Conservation (phyloP, 2,113 vertebrate species). For the Notothenia rossii region DNA sequence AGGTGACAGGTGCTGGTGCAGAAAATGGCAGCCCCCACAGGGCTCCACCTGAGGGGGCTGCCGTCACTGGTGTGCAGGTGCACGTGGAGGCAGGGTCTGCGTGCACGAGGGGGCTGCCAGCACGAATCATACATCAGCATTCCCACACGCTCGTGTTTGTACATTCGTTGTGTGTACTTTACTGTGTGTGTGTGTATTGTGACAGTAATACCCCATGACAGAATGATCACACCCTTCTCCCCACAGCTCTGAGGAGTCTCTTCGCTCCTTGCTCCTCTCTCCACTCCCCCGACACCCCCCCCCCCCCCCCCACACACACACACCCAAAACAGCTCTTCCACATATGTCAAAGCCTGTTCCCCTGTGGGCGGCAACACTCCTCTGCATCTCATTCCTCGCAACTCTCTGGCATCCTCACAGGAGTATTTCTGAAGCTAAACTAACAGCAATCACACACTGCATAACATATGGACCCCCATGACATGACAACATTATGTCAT, state of each 20-base stretch:
- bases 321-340: conserved; percentile 61
- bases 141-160: conserved; percentile 47
- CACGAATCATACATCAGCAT: conserved; percentile 45
- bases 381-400: conserved; percentile 38
- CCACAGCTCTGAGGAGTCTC: conserved; percentile 65
- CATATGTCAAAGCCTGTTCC: conserved; percentile 77
- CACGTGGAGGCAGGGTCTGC: conserved; percentile 29
- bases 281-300: background rate
- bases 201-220: conserved; percentile 73
- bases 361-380: conserved; percentile 64
- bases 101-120: conserved; percentile 29
- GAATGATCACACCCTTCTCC: conserved; percentile 79
- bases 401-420: conserved; percentile 38
- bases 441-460: conserved; percentile 29
- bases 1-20: conserved; percentile 78
- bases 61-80: conserved; percentile 35
- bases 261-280: conserved; percentile 42
- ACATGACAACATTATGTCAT: conserved; percentile 30
- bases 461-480: conserved; percentile 38
- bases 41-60: conserved; percentile 61
- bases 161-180: conserved; percentile 19
- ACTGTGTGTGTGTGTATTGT: conserved; percentile 22
- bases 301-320: background rate
- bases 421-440: conserved; percentile 21
- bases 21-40: conserved; percentile 74